A percentile compares a stretch with the other conserved stretches of the same genome.
Evolutionary conservation across 2,797 vertebrate genomes (phyloP).

Genomic region (Alfaro cultratus): DNA sequence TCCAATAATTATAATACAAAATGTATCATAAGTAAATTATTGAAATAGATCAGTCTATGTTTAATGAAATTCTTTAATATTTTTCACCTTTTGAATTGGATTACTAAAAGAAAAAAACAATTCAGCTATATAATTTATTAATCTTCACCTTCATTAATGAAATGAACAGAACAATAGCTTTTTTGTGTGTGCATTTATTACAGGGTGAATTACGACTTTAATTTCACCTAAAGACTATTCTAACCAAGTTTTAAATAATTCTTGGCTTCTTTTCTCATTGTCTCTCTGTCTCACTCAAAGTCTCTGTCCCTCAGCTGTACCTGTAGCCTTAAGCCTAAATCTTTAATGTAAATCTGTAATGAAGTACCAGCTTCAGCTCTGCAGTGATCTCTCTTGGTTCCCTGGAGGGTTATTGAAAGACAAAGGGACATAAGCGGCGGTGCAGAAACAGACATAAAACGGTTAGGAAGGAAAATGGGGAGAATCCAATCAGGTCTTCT

Average conservation of each 20-base stretch:
- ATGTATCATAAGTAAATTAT: neutral
- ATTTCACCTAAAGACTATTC: constrained; percentile 19
- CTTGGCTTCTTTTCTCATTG: neutral
- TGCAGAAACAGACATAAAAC: constrained; percentile 32
- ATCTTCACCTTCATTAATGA: neutral
- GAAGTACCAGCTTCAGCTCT: constrained; percentile 66
- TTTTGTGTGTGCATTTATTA: neutral
- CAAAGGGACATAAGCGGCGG: constrained; percentile 57
- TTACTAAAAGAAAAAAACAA: neutral
- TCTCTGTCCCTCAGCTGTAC: constrained; percentile 39
- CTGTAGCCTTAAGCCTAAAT: constrained; percentile 71
- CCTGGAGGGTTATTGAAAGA: constrained; percentile 62
- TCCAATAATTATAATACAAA: neutral
- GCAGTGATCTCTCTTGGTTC: constrained; percentile 45
- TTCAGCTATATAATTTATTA: neutral
- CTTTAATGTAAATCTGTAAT: constrained; percentile 80
- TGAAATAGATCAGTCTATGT: neutral
- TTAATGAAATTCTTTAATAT: neutral
- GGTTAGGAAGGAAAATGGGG: constrained; percentile 24
- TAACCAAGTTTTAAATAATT: constrained; percentile 8
- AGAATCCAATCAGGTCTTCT: constrained; percentile 40
- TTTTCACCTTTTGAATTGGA: neutral
- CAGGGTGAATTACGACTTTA: neutral
- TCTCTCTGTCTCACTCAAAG: constrained; percentile 14
- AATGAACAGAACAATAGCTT: neutral